These are phyloP conservation scores for Anoplolepis gracilipes DNA, from an alignment of 1,140 invertebrate genomes.

Conservation along the genomic window DNA sequence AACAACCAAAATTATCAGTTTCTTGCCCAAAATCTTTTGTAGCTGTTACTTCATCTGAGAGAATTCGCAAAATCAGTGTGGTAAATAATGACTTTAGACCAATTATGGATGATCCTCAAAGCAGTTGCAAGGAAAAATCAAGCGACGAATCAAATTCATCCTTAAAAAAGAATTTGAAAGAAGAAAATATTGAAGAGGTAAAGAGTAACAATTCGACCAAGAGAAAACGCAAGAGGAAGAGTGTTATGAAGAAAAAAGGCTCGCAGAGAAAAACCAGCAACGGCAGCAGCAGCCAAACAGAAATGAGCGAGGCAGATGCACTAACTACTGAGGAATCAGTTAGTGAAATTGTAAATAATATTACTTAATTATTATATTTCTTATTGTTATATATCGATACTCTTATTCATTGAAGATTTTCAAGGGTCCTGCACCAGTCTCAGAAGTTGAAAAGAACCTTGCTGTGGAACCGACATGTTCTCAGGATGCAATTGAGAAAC, in stretches of 20 bases:
- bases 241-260: conserved; percentile 92
- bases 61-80: conserved; percentile 83
- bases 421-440: conserved; percentile 77
- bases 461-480: conserved; percentile 47
- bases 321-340: conserved; percentile 67
- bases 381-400: neutral
- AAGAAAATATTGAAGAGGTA: conserved; percentile 77
- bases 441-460: conserved; percentile 73
- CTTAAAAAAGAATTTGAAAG: conserved; percentile 78
- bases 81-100: conserved; percentile 88
- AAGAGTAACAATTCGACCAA: conserved; percentile 86
- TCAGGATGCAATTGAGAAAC: conserved; percentile 65
- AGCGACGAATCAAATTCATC: conserved; percentile 76
- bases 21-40: conserved; percentile 82
- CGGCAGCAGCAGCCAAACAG: conserved; percentile 81
- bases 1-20: conserved; percentile 61
- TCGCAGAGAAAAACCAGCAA: conserved; percentile 89
- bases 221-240: conserved; percentile 92
- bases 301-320: conserved; percentile 79
- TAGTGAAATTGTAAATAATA: conserved; percentile 75
- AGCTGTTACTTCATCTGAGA: conserved; percentile 81
- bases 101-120: conserved; percentile 82
- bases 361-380: neutral
- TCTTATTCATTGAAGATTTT: conserved; percentile 71
- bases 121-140: conserved; percentile 77